Evolutionary conservation across 1,140 invertebrate genomes (phyloP).

Genomic region (Apis dorsata): DNA sequence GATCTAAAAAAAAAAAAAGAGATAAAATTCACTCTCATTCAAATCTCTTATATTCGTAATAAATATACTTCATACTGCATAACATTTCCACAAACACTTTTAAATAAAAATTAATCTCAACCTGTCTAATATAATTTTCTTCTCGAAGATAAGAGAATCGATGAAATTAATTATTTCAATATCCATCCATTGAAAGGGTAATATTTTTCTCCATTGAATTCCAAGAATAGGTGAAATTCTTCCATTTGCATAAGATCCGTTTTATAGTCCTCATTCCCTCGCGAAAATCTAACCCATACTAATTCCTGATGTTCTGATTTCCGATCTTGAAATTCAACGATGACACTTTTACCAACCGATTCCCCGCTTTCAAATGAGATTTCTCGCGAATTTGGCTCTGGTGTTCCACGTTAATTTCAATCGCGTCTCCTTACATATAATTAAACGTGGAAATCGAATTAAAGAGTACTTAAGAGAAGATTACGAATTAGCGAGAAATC

Average conservation of each 20-base stretch:
- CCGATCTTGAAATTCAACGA: constrained; percentile 2
- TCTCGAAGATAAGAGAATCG: too few relatives aligned
- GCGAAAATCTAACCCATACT: not conserved
- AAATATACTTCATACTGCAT: too few relatives aligned
- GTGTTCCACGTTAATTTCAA: constrained; percentile 45
- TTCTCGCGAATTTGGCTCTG: not conserved
- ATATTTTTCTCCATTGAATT: not conserved
- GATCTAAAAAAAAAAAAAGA: too few relatives aligned
- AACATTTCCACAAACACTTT: too few relatives aligned
- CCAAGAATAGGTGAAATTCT: not conserved
- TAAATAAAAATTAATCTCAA: too few relatives aligned
- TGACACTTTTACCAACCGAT: constrained; percentile 11
- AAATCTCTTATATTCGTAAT: too few relatives aligned
- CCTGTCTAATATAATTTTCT: too few relatives aligned
- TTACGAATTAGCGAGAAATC: constrained; percentile 47
- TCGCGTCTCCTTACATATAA: constrained; percentile 28
- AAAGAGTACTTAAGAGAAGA: constrained; percentile 33
- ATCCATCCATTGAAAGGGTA: too few relatives aligned
- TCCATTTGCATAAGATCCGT: not conserved
- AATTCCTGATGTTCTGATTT: constrained; percentile 24
- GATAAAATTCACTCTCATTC: too few relatives aligned
- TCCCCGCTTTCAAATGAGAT: constrained; percentile 1
- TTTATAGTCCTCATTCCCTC: not conserved
- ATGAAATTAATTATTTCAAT: not conserved
- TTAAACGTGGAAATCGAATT: constrained; percentile 42